Base-by-base conservation (phyloP, 1,140 invertebrate species). In the Chymomyza costata region DNA sequence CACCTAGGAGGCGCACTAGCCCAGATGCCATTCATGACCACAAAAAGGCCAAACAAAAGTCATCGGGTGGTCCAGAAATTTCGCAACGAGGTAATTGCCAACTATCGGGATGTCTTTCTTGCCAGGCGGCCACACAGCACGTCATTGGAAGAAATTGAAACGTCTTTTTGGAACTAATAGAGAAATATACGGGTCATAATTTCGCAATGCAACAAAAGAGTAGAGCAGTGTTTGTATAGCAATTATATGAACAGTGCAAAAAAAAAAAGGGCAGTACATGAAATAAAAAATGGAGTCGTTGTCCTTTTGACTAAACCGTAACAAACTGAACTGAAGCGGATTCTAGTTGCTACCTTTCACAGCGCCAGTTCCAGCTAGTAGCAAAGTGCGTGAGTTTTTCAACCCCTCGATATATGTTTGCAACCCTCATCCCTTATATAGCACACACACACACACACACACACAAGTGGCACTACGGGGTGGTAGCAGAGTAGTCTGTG, bases 401-500 rank as follows among this genome's bases (percentile, higher is more conserved):
- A 78, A 60, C 71, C 73, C 73, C 64, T 65, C 52, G 19, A 30
- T 14, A 11, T 38, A 14, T 38, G 15, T 14, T 37, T 73, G 50
- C 73, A 80, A 80, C 73, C 73, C 73, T 80, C 73, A 78, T 67
- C 67, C 73, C 73, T 66, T 76, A 55, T 53, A n/a, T n/a, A n/a
- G 19, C 16, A 37, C 25, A 30, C 31, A 38, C 47, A 54, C 50
- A 49, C 19, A 51, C 47, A 61, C 37, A 44, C 32, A 46, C 17
- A 35, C 31, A 17, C 6, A 48, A 17, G 32, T n/a, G 44, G 46
- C 47, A 52, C 51, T 54, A 45, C 51, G 71, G 63, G 67, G 58
- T 78, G 73, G 58, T 60, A 57, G 52, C 62, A 55, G 61, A 8
- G 46, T 31, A 58, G 55, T 40, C 38, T 21, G 31, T 13, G 55